phyloP scores from a whole-genome alignment of 1,140 invertebrate genomes.

The Camponotus vicinus region DNA sequence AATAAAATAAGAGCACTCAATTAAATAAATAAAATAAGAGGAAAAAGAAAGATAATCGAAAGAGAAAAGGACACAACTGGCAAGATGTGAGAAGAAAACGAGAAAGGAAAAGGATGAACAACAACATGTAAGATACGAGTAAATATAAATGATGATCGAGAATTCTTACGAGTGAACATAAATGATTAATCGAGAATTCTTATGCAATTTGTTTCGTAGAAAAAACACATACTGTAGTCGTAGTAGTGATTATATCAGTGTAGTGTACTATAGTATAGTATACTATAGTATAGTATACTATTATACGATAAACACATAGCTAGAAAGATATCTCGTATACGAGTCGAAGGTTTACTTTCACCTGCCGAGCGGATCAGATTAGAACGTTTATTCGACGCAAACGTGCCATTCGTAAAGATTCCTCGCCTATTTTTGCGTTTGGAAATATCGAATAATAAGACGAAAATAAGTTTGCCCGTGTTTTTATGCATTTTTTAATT shows the following conservation, averaged over 20 bases:
- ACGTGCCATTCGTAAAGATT: background rate
- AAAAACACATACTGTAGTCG: background rate
- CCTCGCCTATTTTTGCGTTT: background rate
- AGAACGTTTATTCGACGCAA: background rate
- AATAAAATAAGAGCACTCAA: too few species aligned
- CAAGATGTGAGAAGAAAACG: background rate
- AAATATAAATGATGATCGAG: constrained; percentile 2
- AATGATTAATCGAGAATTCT: constrained; percentile 3
- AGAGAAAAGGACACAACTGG: background rate
- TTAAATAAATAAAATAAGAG: background rate
- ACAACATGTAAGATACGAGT: background rate
- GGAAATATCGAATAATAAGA: background rate
- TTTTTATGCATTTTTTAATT: background rate
- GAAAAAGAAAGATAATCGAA: constrained; percentile 19
- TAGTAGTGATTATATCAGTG: too few species aligned
- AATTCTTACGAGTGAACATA: constrained; percentile 33
- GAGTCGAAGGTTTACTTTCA: constrained; percentile 33
- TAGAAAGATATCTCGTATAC: background rate
- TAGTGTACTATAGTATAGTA: background rate
- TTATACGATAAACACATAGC: background rate
- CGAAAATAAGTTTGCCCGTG: background rate
- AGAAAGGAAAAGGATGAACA: background rate
- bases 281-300: background rate
- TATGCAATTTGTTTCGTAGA: constrained; percentile 19
- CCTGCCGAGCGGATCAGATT: background rate